phyloP scores from a whole-genome alignment of 2,113 vertebrate species.

The Riparia riparia region DNA sequence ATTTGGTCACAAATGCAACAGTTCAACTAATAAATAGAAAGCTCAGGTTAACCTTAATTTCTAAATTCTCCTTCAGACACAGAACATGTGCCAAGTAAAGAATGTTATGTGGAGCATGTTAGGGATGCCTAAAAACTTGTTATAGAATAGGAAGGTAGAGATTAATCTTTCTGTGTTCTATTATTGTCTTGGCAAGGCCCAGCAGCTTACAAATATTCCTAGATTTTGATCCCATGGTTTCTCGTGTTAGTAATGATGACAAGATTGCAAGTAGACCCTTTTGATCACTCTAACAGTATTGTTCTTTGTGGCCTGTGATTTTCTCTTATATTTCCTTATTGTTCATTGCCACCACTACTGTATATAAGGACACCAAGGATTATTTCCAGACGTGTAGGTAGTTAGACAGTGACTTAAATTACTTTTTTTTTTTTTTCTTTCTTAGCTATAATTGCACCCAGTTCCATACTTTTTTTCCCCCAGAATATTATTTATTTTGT shows the following conservation, averaged over 20 bases:
- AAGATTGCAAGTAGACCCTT: neutral
- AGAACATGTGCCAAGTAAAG: neutral
- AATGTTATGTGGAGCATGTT: accelerated
- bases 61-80: neutral
- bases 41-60: neutral
- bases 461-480: neutral
- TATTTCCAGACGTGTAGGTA: neutral
- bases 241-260: neutral
- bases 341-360: neutral
- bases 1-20: neutral
- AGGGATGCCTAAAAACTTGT: accelerated
- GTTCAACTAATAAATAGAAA: neutral
- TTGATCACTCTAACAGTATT: neutral
- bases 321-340: neutral
- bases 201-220: neutral
- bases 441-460: neutral
- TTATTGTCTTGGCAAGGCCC: neutral
- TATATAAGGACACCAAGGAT: neutral
- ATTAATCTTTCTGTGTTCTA: neutral
- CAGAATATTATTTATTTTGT: neutral
- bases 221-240: neutral
- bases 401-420: neutral
- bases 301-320: neutral
- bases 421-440: neutral
- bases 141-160: neutral